Conservation (phyloP, 2,113 vertebrate genomes). For the Ochotona princeps region DNA sequence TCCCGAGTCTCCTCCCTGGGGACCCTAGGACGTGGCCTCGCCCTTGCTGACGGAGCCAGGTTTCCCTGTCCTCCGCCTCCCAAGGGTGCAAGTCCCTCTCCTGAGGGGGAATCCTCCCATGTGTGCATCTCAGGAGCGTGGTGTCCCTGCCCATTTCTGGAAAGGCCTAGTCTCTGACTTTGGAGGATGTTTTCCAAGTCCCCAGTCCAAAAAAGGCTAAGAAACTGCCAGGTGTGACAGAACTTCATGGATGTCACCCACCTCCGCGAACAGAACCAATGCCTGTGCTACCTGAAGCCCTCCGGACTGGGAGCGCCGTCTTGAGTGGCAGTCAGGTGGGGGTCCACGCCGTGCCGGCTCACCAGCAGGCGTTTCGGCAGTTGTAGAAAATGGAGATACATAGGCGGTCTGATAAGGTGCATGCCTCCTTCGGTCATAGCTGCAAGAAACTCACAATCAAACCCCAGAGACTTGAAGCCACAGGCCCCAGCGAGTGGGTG, state of each 20-base stretch:
- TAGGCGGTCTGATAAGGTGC: slow-evolving; percentile 3
- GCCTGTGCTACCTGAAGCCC: background rate
- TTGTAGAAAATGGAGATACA: slow-evolving; percentile 41
- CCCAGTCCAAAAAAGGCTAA: background rate
- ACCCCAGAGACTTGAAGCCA: background rate
- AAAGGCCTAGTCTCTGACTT: background rate
- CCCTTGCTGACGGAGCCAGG: too few species aligned
- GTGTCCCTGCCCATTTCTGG: background rate
- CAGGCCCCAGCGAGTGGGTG: too few species aligned
- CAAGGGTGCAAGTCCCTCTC: too few species aligned
- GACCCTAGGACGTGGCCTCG: background rate
- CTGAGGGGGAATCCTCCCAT: too few species aligned
- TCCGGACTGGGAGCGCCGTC: background rate
- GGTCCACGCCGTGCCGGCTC: background rate
- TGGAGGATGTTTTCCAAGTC: background rate
- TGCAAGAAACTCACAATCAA: background rate
- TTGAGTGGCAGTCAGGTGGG: background rate
- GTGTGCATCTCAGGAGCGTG: too few species aligned
- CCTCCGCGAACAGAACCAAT: too few species aligned
- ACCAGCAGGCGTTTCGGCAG: background rate
- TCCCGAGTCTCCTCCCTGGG: background rate
- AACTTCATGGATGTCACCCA: too few species aligned
- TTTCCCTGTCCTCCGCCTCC: background rate
- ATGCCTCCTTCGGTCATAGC: background rate
- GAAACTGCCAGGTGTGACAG: background rate